A percentile compares a stretch with the other conserved stretches of the same genome.
Conservation (phyloP, 2,113 vertebrate genomes). For the Stigmatopora argus region DNA sequence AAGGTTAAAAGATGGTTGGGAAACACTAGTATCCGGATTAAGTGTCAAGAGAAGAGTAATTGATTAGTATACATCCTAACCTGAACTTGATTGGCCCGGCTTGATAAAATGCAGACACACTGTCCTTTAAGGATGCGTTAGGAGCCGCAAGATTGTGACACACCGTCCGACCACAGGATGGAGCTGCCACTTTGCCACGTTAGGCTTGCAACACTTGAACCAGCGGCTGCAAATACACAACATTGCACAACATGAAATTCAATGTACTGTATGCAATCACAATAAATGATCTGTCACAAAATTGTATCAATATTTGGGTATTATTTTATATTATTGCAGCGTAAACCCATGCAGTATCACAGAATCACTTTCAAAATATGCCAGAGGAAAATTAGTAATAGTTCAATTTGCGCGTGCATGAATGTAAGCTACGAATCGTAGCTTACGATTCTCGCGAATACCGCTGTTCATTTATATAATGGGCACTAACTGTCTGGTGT, state of each 20-base stretch:
- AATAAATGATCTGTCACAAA: not conserved
- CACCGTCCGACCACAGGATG: slow-evolving; percentile 38
- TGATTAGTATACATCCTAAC: not conserved
- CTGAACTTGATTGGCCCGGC: not conserved
- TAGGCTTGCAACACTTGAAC: not conserved
- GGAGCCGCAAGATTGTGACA: slow-evolving; percentile 15
- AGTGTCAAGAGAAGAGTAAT: not conserved
- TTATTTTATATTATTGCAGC: not conserved
- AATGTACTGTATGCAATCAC: not conserved
- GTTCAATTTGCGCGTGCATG: not conserved
- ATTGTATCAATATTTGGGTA: too few relatives aligned
- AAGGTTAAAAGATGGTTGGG: too few relatives aligned
- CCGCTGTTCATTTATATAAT: not conserved
- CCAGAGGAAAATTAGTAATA: not conserved
- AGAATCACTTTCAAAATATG: not conserved
- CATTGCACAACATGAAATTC: not conserved
- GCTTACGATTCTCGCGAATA: not conserved
- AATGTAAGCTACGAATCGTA: not conserved
- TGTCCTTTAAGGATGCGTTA: not conserved
- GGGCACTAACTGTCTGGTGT: not conserved
- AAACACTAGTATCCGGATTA: not conserved
- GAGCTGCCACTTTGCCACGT: slow-evolving; percentile 22
- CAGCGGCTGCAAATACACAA: not conserved
- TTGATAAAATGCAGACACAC: not conserved
- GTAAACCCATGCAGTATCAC: not conserved